phyloP scores from a whole-genome alignment of 2,888 invertebrate genomes.

The Erebia palarica region DNA sequence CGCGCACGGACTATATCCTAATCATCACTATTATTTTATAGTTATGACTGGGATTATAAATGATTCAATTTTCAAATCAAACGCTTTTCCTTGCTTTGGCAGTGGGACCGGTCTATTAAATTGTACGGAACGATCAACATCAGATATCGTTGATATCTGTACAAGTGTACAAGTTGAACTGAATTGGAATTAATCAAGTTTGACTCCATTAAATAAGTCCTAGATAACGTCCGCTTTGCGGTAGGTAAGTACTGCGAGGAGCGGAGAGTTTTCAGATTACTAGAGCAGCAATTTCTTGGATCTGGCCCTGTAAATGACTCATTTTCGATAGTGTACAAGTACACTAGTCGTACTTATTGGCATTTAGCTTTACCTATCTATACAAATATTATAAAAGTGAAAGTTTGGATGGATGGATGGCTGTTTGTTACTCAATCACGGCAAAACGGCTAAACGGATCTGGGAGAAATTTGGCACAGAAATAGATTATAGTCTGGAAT shows the following conservation, averaged over 20 bases:
- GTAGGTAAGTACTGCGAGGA: conserved; percentile 33
- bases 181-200: conserved; percentile 40
- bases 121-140: conserved; percentile 32
- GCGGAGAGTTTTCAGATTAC: neutral
- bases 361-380: too few relatives aligned
- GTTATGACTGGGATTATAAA: conserved; percentile 6
- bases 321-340: neutral
- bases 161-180: conserved; percentile 36
- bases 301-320: too few relatives aligned
- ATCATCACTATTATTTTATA: neutral
- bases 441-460: too few relatives aligned
- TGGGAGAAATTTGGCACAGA: too few relatives aligned
- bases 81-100: conserved; percentile 9
- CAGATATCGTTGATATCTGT: conserved; percentile 36
- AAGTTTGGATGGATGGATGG: too few relatives aligned
- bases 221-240: conserved; percentile 36
- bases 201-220: conserved; percentile 41
- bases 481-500: too few relatives aligned
- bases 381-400: too few relatives aligned
- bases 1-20: too few relatives aligned
- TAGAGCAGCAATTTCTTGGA: neutral
- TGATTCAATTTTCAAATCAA: conserved; percentile 22
- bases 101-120: conserved; percentile 24
- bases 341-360: neutral
- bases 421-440: too few relatives aligned